Evolutionary conservation across 23 tunicate species (phyloP).

Genomic region (Diplosoma virens): DNA sequence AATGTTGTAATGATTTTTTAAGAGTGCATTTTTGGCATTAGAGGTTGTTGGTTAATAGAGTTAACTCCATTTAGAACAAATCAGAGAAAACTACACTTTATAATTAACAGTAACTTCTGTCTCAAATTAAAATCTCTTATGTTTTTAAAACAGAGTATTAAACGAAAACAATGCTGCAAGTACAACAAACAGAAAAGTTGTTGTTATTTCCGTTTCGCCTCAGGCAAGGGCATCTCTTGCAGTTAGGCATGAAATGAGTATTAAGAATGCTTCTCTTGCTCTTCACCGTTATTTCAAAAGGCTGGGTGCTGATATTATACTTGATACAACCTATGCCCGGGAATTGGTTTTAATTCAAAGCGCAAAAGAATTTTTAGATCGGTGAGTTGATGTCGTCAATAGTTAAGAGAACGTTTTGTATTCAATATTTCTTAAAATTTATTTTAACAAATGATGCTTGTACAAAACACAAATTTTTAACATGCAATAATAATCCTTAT

Average conservation of each 20-base stretch:
- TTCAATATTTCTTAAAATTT: too few species aligned
- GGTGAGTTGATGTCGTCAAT: conserved; percentile 14
- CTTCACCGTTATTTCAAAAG: conserved; percentile 42
- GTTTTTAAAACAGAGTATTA: conserved; percentile 52
- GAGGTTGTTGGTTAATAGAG: too few species aligned
- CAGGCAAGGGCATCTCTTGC: conserved; percentile 90
- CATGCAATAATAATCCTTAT: too few species aligned
- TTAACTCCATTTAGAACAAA: too few species aligned
- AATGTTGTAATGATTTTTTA: too few species aligned
- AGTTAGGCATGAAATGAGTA: conserved; percentile 21
- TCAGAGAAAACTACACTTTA: too few species aligned
- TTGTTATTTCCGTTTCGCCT: conserved; percentile 87
- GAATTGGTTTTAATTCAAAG: conserved; percentile 56
- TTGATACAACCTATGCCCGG: conserved; percentile 64
- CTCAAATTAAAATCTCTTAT: too few species aligned
- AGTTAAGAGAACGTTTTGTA: too few species aligned
- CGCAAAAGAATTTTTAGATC: conserved; percentile 68
- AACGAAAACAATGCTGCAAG: conserved; percentile 27
- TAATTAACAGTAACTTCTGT: too few species aligned
- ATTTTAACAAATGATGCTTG: too few species aligned
- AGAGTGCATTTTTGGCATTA: too few species aligned
- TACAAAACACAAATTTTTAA: neutral
- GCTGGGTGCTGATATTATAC: conserved; percentile 54
- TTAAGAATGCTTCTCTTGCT: conserved; percentile 46
- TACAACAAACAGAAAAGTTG: conserved; percentile 24